Base-by-base conservation (phyloP, 2,797 vertebrate genomes). In the Clamator glandarius region DNA sequence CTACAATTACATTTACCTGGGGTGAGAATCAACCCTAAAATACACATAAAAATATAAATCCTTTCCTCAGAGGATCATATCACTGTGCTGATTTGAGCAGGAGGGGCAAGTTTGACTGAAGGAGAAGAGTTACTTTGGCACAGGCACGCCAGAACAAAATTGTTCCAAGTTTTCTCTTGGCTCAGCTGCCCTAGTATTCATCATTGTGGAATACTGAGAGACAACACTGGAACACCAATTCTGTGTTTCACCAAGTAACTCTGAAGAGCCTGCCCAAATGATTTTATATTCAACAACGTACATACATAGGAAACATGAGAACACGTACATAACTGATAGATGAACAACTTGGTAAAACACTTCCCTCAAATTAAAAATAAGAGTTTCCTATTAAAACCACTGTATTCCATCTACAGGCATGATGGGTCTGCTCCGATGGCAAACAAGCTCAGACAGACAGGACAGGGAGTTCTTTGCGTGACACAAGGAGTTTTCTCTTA, bases 11-110 rank as follows among this genome's bases (percentile, higher is more conserved):
- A 12, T n/a, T 58, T 57, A 80, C 21, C 14, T 15, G 8, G 35
- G 46, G 2, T 50, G 62, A 58, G 16, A 46, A 33, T 36, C 8
- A 44, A n/a, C 14, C 2, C 9, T 25, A 24, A 69, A 83, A 42
- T 3, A 12, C 0, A 0, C 5, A 12, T 15, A 54, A 28, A n/a
- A n/a, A n/a, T n/a, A 68, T 70, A 0, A 58, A 23, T 35, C 11
- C 5, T 51, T 28, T 61, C 41, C 21, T 23, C 54, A 20, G 35
- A 73, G 13, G 15, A 67, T 51, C 31, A 17, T 25, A 2, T 28
- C 24, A 4, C 31, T 35, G 0, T 2, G 7, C 9, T 24, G 10
- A 41, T 36, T 33, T 1, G 0, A 39, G 8, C 48, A 62, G 36
- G n/a, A 84, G 19, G 77, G 57, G 17, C 24, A 46, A 29, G 35